Percentiles rank a stretch among this genome's conserved stretches.
Evolutionary conservation across 1,140 invertebrate species (phyloP).

Genomic region (Drosophila carrolli): DNA sequence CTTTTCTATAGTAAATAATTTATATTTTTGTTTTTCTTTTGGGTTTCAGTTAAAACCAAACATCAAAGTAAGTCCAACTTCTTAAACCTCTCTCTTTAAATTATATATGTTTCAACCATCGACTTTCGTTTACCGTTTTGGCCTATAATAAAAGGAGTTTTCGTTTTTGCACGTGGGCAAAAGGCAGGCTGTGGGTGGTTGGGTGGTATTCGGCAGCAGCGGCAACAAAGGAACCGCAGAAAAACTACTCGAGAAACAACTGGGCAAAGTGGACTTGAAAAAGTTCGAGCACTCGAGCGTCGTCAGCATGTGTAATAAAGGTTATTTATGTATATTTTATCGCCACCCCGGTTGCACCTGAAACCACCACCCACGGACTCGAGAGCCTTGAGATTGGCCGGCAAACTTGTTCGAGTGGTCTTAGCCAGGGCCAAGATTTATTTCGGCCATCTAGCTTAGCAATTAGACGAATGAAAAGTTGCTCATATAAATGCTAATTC

Average conservation of each 20-base stretch:
- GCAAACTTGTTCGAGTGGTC: constrained; percentile 66
- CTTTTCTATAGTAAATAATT: too few species aligned
- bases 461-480: constrained; percentile 78
- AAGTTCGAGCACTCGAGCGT: constrained; percentile 80
- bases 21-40: too few species aligned
- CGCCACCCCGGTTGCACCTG: constrained; percentile 33
- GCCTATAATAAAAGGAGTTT: constrained; percentile 44
- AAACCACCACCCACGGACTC: constrained; percentile 13
- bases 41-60: too few species aligned
- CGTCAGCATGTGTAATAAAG: constrained; percentile 81
- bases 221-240: constrained; percentile 43
- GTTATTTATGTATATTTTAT: constrained; percentile 83
- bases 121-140: constrained; percentile 31
- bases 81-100: constrained; percentile 20
- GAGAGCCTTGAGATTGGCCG: constrained; percentile 28
- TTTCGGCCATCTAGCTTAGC: constrained; percentile 66
- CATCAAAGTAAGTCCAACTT: constrained; percentile 11
- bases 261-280: constrained; percentile 81
- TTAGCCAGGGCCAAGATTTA: constrained; percentile 60
- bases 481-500: constrained; percentile 77
- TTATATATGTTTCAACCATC: constrained; percentile 9
- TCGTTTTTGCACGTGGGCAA: constrained; percentile 28
- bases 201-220: neutral
- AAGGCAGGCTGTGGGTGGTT: constrained; percentile 4
- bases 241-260: constrained; percentile 78